Percentiles rank a stretch among this genome's conserved stretches.
Evolutionary conservation across 1,140 invertebrate species (phyloP).

Genomic region (Sesamia nonagrioides): DNA sequence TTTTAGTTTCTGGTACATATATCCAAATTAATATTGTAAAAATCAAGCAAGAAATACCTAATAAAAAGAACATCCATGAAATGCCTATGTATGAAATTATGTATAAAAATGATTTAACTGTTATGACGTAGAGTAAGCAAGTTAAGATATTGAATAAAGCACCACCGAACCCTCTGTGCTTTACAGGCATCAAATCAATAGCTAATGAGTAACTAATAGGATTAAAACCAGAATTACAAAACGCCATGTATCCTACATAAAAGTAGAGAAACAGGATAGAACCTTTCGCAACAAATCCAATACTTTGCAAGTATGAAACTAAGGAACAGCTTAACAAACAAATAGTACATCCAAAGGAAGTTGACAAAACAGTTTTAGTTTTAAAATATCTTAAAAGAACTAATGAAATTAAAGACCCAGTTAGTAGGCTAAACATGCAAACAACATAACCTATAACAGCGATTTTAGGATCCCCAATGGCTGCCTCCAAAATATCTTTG

Average conservation of each 20-base stretch:
- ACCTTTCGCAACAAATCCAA: background rate
- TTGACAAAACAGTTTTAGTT: conserved; percentile 18
- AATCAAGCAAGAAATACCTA: background rate
- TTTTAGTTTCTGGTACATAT: conserved; percentile 36
- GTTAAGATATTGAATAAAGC: conserved; percentile 14
- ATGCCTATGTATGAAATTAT: background rate
- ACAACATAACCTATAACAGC: conserved; percentile 7
- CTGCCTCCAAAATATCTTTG: conserved; percentile 8
- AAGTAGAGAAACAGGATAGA: conserved; percentile 1
- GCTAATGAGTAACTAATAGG: conserved; percentile 18
- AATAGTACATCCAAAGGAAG: background rate
- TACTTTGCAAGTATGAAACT: conserved; percentile 20
- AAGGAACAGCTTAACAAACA: background rate
- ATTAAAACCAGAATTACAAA: conserved; percentile 20
- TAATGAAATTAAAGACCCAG: conserved; percentile 8
- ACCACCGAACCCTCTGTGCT: conserved; percentile 41
- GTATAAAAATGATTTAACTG: conserved; percentile 16
- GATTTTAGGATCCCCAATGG: background rate
- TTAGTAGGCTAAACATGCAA: background rate
- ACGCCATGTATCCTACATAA: background rate
- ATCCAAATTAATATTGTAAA: conserved; percentile 18
- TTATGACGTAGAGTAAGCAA: conserved; percentile 3
- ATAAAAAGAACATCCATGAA: background rate
- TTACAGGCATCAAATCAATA: conserved; percentile 38
- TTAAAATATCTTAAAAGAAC: conserved; percentile 26